Base-by-base conservation (phyloP, 2,797 vertebrate genomes). In the Cryptoprocta ferox region DNA sequence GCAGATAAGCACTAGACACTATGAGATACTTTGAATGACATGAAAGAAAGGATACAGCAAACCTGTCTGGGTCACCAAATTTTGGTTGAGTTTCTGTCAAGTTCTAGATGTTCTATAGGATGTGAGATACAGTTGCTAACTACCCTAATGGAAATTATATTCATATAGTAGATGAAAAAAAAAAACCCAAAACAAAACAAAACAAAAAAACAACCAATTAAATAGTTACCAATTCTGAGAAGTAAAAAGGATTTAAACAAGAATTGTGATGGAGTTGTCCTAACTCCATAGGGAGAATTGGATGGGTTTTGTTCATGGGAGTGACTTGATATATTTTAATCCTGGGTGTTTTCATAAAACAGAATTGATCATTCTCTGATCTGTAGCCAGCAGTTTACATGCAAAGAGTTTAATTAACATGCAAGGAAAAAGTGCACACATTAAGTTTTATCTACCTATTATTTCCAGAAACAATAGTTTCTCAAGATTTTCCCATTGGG, bases 341-440 rank as follows among this genome's bases (percentile, higher is more conserved):
- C 32, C 5, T 83, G 12, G 14, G n/a, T 32, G 30, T 65, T 91
- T 83, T 89, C n/a, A 83, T 76, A 75, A 79, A 88, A 83, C 39
- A 78, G 26, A 95, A 50, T n/a, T 42, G 32, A 88, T 91, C 50
- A 68, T 88, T 89, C 45, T 93, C 39, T 93, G 42, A 59, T 81
- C 71, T 91, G 11, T 61, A 91, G 37, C 63, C 48, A 81, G 24
- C n/a, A n/a, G 21, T 84, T 89, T 71, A 86, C 37, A 93, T 83
- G n/a, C 37, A 94, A 91, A 79, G 30, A 75, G 80, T 91, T 97
- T 94, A 70, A 88, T 80, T 84, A 88, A 91, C 48, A 71, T 11
- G 4, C 26, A 91, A 89, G 37, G 59, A 66, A 87, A 95, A 63
- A 79, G 11, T 24, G 56, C 56, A 59, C 56, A 19, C 10, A 45